These are phyloP conservation scores for Orius insidiosus DNA, from an alignment of 1,140 invertebrate genomes.

Conservation along the genomic window DNA sequence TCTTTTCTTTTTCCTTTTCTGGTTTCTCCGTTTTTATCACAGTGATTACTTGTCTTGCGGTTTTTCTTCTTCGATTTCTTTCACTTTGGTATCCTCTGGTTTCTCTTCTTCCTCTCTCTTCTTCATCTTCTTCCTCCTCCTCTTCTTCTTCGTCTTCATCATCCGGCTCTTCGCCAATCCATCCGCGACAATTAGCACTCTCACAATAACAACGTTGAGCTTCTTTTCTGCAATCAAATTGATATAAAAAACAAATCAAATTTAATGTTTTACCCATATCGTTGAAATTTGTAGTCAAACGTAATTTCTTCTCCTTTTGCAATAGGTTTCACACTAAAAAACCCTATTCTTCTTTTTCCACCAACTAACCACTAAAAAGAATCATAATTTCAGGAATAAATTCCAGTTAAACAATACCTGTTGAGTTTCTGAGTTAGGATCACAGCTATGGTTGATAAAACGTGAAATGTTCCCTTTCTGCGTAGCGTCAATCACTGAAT, in stretches of 20 bases:
- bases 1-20: slow-evolving; percentile 26
- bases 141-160: slow-evolving; percentile 43
- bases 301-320: slow-evolving; percentile 82
- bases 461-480: slow-evolving; percentile 82
- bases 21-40: slow-evolving; percentile 28
- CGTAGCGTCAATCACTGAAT: slow-evolving; percentile 92
- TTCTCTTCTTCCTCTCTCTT: slow-evolving; percentile 22
- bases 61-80: slow-evolving; percentile 11
- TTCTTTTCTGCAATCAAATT: slow-evolving; percentile 46
- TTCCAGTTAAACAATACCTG: slow-evolving; percentile 39
- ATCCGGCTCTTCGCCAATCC: slow-evolving; percentile 75
- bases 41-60: slow-evolving; percentile 27
- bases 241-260: slow-evolving; percentile 12
- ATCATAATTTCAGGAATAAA: slow-evolving; percentile 57
- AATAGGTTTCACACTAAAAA: slow-evolving; percentile 77
- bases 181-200: slow-evolving; percentile 69
- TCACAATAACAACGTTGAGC: slow-evolving; percentile 91
- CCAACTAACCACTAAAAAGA: slow-evolving; percentile 80
- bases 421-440: slow-evolving; percentile 95
- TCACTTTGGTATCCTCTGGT: slow-evolving; percentile 14
- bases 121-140: slow-evolving; percentile 68
- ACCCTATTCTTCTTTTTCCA: slow-evolving; percentile 87
- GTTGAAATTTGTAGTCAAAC: slow-evolving; percentile 96
- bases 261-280: slow-evolving; percentile 74
- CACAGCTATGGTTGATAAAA: slow-evolving; percentile 97